Evolutionary conservation across 2,797 vertebrate genomes (phyloP).

Genomic region (Gymnopithys bicolor): DNA sequence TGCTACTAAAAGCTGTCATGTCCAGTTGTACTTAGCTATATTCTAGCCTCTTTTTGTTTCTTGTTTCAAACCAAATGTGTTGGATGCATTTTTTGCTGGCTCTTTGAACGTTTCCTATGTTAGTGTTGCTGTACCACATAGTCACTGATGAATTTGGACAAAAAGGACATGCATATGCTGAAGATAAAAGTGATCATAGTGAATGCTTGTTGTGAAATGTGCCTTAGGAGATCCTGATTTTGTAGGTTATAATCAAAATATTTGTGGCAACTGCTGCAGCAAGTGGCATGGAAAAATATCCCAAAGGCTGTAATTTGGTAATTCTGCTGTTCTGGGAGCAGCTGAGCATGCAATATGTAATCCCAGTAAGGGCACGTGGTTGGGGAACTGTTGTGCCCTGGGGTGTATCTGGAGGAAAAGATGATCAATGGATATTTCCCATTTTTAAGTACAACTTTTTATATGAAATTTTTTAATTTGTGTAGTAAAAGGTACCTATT

Average conservation of each 20-base stretch:
- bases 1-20: neutral
- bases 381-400: neutral
- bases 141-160: neutral
- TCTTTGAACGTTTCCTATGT: neutral
- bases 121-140: neutral
- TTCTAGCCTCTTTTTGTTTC: neutral
- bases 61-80: neutral
- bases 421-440: neutral
- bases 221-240: neutral
- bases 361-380: neutral
- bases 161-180: neutral
- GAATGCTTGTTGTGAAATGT: neutral
- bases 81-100: neutral
- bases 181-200: neutral
- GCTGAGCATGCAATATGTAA: slow-evolving; percentile 1
- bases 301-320: slow-evolving; percentile 18
- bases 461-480: neutral
- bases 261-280: slow-evolving; percentile 24
- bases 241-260: slow-evolving; percentile 26
- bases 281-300: neutral
- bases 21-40: neutral
- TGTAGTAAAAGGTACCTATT: neutral
- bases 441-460: neutral
- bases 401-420: neutral
- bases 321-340: neutral